A percentile compares a stretch with the other conserved stretches of the same genome.
These are phyloP conservation scores for Altica lythri DNA, from an alignment of 2,888 invertebrate species.

Conservation along the genomic window DNA sequence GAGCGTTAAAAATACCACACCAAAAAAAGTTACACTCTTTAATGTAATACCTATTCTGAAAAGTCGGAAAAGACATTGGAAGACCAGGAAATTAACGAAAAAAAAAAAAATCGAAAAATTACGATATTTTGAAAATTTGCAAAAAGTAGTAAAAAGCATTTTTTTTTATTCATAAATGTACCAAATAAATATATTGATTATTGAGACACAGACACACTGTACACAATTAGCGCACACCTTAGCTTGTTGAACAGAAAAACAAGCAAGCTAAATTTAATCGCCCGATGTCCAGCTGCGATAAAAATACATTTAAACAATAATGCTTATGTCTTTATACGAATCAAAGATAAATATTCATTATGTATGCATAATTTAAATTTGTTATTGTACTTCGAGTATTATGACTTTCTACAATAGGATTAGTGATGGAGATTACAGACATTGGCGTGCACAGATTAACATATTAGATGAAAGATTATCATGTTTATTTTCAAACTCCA, in stretches of 20 bases:
- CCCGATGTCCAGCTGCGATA: slow-evolving; percentile 4
- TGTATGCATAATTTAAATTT: slow-evolving; percentile 11
- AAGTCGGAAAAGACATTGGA: too few species aligned
- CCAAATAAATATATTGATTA: too few species aligned
- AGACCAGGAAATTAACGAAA: too few species aligned
- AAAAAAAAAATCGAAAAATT: too few species aligned
- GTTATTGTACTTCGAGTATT: slow-evolving; percentile 14
- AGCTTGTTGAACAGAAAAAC: background rate
- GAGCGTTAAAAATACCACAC: too few species aligned
- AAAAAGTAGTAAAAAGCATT: too few species aligned
- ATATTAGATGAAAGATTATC: background rate
- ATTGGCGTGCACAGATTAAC: slow-evolving; percentile 7
- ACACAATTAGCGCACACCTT: slow-evolving; percentile 10
- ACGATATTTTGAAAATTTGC: too few species aligned
- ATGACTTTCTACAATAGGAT: slow-evolving; percentile 13
- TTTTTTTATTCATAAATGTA: too few species aligned
- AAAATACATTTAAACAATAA: slow-evolving; percentile 8
- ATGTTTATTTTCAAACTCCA: background rate
- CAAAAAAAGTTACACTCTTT: too few species aligned
- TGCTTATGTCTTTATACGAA: background rate
- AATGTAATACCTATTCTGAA: too few species aligned
- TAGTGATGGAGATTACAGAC: slow-evolving; percentile 7
- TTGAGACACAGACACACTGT: slow-evolving; percentile 4
- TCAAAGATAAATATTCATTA: slow-evolving; percentile 14
- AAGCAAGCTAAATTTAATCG: background rate